These are phyloP conservation scores for Acronicta aceris DNA, from an alignment of 2,888 invertebrate species.

Conservation along the genomic window DNA sequence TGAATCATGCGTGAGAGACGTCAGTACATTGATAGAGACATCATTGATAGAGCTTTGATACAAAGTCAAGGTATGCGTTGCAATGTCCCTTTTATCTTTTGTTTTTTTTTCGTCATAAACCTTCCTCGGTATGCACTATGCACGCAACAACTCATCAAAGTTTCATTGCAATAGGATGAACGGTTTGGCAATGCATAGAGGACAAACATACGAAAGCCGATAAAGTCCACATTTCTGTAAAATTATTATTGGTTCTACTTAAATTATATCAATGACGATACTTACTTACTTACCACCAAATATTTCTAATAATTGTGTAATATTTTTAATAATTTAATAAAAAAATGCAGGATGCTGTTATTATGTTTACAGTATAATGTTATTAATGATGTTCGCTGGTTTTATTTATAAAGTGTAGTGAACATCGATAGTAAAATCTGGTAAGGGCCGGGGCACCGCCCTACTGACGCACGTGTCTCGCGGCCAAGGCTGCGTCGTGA, in stretches of 20 bases:
- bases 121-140: too few species aligned
- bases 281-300: neutral
- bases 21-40: neutral
- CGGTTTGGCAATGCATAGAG: too few species aligned
- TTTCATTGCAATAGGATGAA: too few species aligned
- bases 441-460: conserved; percentile 68
- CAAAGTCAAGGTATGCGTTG: conserved; percentile 7
- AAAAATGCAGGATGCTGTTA: conserved; percentile 14
- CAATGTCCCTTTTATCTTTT: too few species aligned
- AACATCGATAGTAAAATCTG: conserved; percentile 55
- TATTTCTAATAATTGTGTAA: conserved; percentile 10
- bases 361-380: conserved; percentile 9
- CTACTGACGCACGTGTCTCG: conserved; percentile 86
- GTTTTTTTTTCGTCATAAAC: too few species aligned
- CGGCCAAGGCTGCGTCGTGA: conserved; percentile 88
- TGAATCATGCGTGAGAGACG: neutral
- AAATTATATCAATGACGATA: neutral
- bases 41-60: neutral
- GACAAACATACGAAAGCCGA: too few species aligned
- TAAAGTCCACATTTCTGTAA: conserved; percentile 8
- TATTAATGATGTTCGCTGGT: conserved; percentile 6
- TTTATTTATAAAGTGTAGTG: conserved; percentile 29
- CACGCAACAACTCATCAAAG: too few species aligned
- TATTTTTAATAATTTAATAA: conserved; percentile 6
- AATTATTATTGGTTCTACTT: conserved; percentile 25